Evolutionary conservation across 2,797 vertebrate species (phyloP).

Genomic region (Thamnophis elegans): DNA sequence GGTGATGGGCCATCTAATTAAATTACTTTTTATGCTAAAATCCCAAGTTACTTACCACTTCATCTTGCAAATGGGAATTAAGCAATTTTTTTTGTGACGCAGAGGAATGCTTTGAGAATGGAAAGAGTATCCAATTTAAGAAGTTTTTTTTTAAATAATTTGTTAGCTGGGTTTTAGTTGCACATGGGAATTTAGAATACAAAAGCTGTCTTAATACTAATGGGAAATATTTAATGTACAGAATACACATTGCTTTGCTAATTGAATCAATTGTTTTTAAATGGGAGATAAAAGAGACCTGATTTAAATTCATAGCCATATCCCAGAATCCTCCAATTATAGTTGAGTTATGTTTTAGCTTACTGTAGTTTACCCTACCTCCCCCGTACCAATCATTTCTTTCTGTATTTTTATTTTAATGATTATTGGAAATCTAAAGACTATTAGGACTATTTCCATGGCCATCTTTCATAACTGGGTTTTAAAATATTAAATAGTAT

Average conservation of each 20-base stretch:
- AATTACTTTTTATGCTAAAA: constrained; percentile 31
- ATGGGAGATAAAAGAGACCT: not conserved
- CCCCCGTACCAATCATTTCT: not conserved
- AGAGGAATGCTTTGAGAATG: not conserved
- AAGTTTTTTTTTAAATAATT: not conserved
- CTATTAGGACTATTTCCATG: not conserved
- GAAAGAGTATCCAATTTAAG: not conserved
- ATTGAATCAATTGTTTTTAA: not conserved
- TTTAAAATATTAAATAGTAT: not conserved
- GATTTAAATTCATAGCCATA: not conserved
- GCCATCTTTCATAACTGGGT: not conserved
- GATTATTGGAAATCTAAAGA: not conserved
- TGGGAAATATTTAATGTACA: not conserved
- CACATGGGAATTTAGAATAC: not conserved
- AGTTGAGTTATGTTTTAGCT: not conserved
- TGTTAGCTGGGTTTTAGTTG: not conserved
- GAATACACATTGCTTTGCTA: constrained; percentile 6
- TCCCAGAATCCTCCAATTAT: not conserved
- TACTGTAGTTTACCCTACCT: not conserved
- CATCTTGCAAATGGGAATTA: constrained; percentile 36
- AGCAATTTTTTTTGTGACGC: constrained; percentile 21
- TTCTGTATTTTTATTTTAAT: not conserved
- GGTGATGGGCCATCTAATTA: constrained; percentile 32
- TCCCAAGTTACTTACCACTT: constrained; percentile 29
- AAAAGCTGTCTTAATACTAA: not conserved